Evolutionary conservation across 2,888 invertebrate species (phyloP).

Genomic region (Apantesis nais): DNA sequence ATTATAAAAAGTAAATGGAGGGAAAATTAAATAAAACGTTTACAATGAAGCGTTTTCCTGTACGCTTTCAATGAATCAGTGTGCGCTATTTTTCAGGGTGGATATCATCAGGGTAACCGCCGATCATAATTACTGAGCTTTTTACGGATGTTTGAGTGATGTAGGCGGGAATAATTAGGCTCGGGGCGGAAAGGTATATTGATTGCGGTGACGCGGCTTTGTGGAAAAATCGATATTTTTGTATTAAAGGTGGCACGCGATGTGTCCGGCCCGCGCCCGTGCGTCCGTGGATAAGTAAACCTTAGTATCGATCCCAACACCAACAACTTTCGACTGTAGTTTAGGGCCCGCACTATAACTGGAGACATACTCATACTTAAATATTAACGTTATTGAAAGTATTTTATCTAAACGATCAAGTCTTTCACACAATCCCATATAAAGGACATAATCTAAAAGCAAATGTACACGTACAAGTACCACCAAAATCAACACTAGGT

Average conservation of each 20-base stretch:
- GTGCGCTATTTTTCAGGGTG: slow-evolving; percentile 78
- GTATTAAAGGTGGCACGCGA: slow-evolving; percentile 84
- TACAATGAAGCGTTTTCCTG: slow-evolving; percentile 85
- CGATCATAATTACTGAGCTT: slow-evolving; percentile 72
- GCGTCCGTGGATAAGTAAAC: slow-evolving; percentile 78
- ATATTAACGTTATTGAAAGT: slow-evolving; percentile 56
- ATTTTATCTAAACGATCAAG: slow-evolving; percentile 53
- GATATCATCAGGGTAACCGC: slow-evolving; percentile 64
- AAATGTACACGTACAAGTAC: neutral
- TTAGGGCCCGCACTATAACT: slow-evolving; percentile 75
- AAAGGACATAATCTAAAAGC: neutral
- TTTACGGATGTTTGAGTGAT: slow-evolving; percentile 82
- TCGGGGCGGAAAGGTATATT: slow-evolving; percentile 84
- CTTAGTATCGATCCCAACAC: slow-evolving; percentile 74
- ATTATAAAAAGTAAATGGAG: slow-evolving; percentile 86
- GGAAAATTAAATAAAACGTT: slow-evolving; percentile 86
- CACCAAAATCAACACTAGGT: neutral
- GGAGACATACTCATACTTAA: slow-evolving; percentile 65
- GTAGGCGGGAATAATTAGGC: slow-evolving; percentile 84
- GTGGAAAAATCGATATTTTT: slow-evolving; percentile 84
- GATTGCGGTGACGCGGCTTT: slow-evolving; percentile 85
- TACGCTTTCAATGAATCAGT: slow-evolving; percentile 84
- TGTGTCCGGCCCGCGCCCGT: slow-evolving; percentile 76
- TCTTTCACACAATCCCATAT: slow-evolving; percentile 55
- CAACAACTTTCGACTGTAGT: slow-evolving; percentile 75